Evolutionary conservation across 2,797 vertebrate species (phyloP), one percentile per base, ranked within the genome.

Genomic region (Botia kubotai): DNA sequence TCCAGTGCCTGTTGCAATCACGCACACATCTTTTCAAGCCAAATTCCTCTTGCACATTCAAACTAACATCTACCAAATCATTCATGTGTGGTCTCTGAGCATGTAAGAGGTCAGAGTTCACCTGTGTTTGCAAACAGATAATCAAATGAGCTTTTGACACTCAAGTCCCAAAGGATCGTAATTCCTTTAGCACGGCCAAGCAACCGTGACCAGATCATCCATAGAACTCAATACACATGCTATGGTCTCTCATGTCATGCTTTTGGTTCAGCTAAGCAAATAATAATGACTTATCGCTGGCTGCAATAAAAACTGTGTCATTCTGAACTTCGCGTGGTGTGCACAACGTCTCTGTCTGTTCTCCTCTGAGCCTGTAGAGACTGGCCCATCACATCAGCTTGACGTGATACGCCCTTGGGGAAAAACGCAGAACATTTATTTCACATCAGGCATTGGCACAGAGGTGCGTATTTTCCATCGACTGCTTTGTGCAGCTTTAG

Each of bases 361-460:
- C 33, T 62, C 77, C 80, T 68, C 73, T 53, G 19, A 90, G 86
- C 91, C 90, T 93, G 93, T 88, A 92, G 85, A 79, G 87, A 91
- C 92, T 91, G 91, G 91, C 90, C 86, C 77, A 50, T 89, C 74
- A 84, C 86, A 86, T 90, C 84, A 86, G 72, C 87, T 90, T 85
- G 83, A 84, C 81, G 85, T 86, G 85, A 87, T 89, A 82, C 86
- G 88, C 79, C 90, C 87, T 90, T 79, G 85, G 89, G 90, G 78
- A 83, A 84, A 90, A 90, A 90, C 70, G 75, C 79, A 88, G 85
- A 89, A 85, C 84, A 88, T 87, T 83, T 86, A 89, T 87, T 87
- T 84, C 80, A 84, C 74, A 87, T 88, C 82, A 87, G 88, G 84
- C 85, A 85, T 84, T 91, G 86, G 80, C 85, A 87, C 83, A 58